A percentile compares a stretch with the other conserved stretches of the same genome.
These are phyloP conservation scores for Drosophila neotestacea DNA, from an alignment of 2,888 invertebrate species.

Conservation along the genomic window DNA sequence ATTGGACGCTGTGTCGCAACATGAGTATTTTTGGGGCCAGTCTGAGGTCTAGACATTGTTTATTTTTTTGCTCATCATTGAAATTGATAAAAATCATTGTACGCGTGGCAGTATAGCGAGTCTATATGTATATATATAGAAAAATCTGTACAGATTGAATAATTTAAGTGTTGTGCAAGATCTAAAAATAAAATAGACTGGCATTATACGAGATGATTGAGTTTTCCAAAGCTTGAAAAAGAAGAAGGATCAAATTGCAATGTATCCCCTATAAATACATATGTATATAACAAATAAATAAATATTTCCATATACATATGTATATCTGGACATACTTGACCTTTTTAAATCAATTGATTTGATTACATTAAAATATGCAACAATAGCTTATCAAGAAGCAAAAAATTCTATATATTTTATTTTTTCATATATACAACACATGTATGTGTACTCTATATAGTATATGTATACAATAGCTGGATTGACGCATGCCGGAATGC, in stretches of 20 bases:
- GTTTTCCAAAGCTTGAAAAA: not conserved
- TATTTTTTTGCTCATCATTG: slow-evolving; percentile 20
- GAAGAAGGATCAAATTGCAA: slow-evolving; percentile 11
- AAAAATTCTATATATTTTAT: slow-evolving; percentile 4
- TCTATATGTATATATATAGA: slow-evolving; percentile 3
- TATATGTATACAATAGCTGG: slow-evolving; percentile 13
- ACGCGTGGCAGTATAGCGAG: slow-evolving; percentile 29
- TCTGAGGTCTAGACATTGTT: slow-evolving; percentile 51
- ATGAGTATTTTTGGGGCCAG: slow-evolving; percentile 29
- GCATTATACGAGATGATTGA: not conserved
- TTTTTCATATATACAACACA: slow-evolving; percentile 3
- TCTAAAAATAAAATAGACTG: slow-evolving; percentile 33
- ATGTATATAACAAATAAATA: too few species aligned
- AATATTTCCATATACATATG: not conserved
- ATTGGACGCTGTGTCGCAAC: slow-evolving; percentile 38
- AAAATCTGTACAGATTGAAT: slow-evolving; percentile 3
- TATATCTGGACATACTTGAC: slow-evolving; percentile 2
- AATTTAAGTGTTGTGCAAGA: slow-evolving; percentile 14
- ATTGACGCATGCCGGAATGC: slow-evolving; percentile 44
- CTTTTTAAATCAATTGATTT: slow-evolving; percentile 12
- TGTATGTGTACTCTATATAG: not conserved
- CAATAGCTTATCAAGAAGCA: slow-evolving; percentile 38
- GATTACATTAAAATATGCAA: slow-evolving; percentile 8
- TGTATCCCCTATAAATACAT: not conserved
- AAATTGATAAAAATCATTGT: slow-evolving; percentile 43